Conservation (phyloP, 2,113 vertebrate genomes). For the Phylloscopus trochiloides region DNA sequence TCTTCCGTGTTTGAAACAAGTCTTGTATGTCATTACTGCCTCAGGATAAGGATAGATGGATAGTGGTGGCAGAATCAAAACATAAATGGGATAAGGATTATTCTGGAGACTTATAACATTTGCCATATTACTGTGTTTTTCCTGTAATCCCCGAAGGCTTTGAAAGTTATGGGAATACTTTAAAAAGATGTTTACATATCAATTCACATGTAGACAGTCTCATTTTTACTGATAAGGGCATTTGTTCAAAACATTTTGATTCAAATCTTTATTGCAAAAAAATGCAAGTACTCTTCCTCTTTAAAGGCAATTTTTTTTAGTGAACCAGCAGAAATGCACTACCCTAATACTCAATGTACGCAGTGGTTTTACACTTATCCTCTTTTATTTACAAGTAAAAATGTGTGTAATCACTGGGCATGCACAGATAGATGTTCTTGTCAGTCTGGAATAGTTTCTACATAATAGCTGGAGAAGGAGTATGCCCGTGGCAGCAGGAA, state of each 20-base stretch:
- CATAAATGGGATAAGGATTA: slow-evolving; percentile 27
- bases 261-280: background rate
- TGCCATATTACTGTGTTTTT: slow-evolving; percentile 16
- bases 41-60: slow-evolving; percentile 23
- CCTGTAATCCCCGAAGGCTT: background rate
- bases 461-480: background rate
- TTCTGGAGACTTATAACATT: slow-evolving; percentile 19
- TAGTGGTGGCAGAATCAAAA: slow-evolving; percentile 27
- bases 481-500: background rate
- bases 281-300: background rate
- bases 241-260: background rate
- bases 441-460: background rate
- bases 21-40: slow-evolving; percentile 19
- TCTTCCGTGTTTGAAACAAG: background rate
- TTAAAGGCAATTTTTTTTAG: background rate
- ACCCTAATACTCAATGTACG: background rate
- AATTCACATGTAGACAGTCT: background rate
- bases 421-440: background rate
- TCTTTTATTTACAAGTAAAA: background rate
- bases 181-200: background rate
- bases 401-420: background rate
- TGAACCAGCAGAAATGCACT: background rate
- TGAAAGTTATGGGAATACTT: background rate
- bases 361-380: background rate
- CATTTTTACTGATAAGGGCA: background rate